phyloP scores from a whole-genome alignment of 2,797 vertebrate species.

The Galaxias olidus region DNA sequence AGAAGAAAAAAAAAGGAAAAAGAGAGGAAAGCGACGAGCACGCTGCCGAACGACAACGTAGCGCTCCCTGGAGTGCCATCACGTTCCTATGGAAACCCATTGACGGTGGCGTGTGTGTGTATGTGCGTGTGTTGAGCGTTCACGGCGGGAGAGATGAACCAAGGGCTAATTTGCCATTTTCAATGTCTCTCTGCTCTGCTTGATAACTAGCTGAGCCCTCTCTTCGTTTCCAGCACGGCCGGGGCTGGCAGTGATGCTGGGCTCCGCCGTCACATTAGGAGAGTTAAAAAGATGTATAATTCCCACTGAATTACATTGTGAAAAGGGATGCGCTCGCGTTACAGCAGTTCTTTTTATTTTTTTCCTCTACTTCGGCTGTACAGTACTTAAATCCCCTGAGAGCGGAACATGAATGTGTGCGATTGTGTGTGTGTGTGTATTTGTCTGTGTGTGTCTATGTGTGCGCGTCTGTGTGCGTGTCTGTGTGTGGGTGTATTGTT shows the following conservation, averaged over 20 bases:
- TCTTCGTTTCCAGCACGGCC: constrained; percentile 33
- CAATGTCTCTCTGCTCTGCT: constrained; percentile 57
- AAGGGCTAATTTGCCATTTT: constrained; percentile 69
- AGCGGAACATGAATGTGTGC: too few relatives aligned
- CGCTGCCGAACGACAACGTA: background rate
- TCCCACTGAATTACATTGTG: constrained; percentile 57
- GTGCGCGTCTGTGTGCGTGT: too few relatives aligned
- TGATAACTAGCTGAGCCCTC: constrained; percentile 52
- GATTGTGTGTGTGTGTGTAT: too few relatives aligned
- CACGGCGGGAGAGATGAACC: constrained; percentile 72
- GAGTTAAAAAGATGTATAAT: constrained; percentile 45
- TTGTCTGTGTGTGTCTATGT: too few relatives aligned
- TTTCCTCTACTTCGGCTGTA: constrained; percentile 23
- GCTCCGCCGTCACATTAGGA: constrained; percentile 54
- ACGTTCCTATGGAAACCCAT: constrained; percentile 73
- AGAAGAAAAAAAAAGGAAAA: too few relatives aligned
- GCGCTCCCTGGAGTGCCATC: constrained; percentile 26
- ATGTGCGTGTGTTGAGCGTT: constrained; percentile 31
- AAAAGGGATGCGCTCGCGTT: constrained; percentile 46
- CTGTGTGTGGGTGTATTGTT: constrained; percentile 34
- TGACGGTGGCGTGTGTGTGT: constrained; percentile 39
- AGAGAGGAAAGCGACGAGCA: background rate
- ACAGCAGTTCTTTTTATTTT: too few relatives aligned
- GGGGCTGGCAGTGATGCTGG: too few relatives aligned
- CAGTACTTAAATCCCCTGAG: constrained; percentile 22